phyloP scores from a whole-genome alignment of 2,113 vertebrate species.

The Apteryx mantelli region DNA sequence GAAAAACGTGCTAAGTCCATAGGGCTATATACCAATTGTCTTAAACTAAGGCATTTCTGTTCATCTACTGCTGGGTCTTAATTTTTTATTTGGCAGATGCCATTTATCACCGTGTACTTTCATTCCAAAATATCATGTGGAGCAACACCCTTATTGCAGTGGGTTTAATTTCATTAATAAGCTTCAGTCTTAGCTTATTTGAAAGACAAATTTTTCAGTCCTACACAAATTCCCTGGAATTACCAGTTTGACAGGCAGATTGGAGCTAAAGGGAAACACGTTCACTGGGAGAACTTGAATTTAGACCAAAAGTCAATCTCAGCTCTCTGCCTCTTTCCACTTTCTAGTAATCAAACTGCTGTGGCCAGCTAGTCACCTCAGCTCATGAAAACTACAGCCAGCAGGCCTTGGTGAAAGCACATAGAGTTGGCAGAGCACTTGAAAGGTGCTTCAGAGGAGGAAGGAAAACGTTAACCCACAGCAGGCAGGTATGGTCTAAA shows the following conservation, averaged over 20 bases:
- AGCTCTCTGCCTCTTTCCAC: not conserved
- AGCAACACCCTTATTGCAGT: not conserved
- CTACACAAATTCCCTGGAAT: constrained; percentile 37
- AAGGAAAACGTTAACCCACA: constrained; percentile 6
- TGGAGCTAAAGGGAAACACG: constrained; percentile 26
- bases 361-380: constrained; percentile 25
- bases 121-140: not conserved
- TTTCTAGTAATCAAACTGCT: constrained; percentile 35
- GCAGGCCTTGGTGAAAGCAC: constrained; percentile 36
- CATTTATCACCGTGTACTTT: not conserved
- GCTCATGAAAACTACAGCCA: not conserved
- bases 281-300: constrained; percentile 15
- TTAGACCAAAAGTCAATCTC: constrained; percentile 28
- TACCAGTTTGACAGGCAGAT: constrained; percentile 29
- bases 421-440: constrained; percentile 31
- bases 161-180: constrained; percentile 54
- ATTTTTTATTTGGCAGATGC: constrained; percentile 40
- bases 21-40: not conserved
- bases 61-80: constrained; percentile 37
- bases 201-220: constrained; percentile 37
- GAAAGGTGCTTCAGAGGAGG: constrained; percentile 12
- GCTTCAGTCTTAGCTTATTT: constrained; percentile 26
- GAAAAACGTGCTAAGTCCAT: constrained; percentile 10
- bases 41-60: constrained; percentile 18
- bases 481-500: constrained; percentile 1